Percentiles rank a stretch among this genome's conserved stretches.
These are phyloP conservation scores for Drosophila ustulata DNA, from an alignment of 2,888 invertebrate species.

Conservation along the genomic window DNA sequence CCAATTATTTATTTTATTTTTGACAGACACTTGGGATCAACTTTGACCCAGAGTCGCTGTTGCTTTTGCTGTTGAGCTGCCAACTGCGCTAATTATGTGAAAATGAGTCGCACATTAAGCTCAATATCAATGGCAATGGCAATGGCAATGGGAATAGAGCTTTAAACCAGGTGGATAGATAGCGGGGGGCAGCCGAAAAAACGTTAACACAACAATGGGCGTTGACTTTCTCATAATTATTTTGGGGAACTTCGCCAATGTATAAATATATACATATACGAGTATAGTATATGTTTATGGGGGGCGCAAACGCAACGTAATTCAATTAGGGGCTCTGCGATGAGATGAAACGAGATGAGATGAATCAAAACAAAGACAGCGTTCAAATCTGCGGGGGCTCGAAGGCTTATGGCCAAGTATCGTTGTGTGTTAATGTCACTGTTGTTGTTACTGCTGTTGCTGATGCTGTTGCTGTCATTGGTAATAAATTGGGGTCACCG, in stretches of 20 bases:
- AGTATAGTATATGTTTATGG: not conserved
- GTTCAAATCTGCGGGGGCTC: slow-evolving; percentile 53
- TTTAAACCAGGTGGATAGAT: not conserved
- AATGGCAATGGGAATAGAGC: slow-evolving; percentile 24
- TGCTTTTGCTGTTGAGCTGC: slow-evolving; percentile 10
- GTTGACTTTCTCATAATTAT: slow-evolving; percentile 73
- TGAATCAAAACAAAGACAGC: slow-evolving; percentile 57
- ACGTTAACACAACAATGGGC: slow-evolving; percentile 61
- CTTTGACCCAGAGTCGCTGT: slow-evolving; percentile 36
- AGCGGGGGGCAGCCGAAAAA: slow-evolving; percentile 37
- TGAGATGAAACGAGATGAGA: slow-evolving; percentile 24
- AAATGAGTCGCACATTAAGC: slow-evolving; percentile 45
- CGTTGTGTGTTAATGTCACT: slow-evolving; percentile 5
- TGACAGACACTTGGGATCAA: slow-evolving; percentile 26
- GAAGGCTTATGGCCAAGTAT: slow-evolving; percentile 33
- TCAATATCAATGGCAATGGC: slow-evolving; percentile 46
- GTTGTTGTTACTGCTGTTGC: slow-evolving; percentile 22
- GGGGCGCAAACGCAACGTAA: slow-evolving; percentile 59
- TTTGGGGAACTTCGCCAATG: slow-evolving; percentile 27
- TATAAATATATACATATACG: too few relatives aligned
- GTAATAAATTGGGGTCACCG: slow-evolving; percentile 75
- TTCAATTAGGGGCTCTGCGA: slow-evolving; percentile 63
- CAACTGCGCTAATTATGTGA: slow-evolving; percentile 68
- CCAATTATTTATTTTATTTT: slow-evolving; percentile 21
- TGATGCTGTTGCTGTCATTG: slow-evolving; percentile 52